Conservation (phyloP, 1,140 invertebrate species). For the Bombus difficillimus region DNA sequence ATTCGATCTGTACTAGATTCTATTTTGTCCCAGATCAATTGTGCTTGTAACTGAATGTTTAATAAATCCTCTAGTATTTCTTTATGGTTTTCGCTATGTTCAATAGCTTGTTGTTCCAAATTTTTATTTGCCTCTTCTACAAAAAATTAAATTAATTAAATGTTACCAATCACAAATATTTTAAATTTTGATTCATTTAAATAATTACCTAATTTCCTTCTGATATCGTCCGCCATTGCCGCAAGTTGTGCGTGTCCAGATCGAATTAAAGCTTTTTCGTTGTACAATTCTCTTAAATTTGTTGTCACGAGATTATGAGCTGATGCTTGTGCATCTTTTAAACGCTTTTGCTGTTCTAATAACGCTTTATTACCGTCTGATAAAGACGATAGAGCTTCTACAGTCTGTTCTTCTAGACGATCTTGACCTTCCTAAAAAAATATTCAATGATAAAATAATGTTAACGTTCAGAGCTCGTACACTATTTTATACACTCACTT, state of each 20-base stretch:
- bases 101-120: conserved; percentile 80
- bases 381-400: conserved; percentile 82
- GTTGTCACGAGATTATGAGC: conserved; percentile 83
- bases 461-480: neutral
- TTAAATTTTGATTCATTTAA: neutral
- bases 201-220: conserved; percentile 83
- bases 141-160: neutral
- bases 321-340: conserved; percentile 82
- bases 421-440: conserved; percentile 83
- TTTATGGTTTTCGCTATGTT: conserved; percentile 82
- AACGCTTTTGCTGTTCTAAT: conserved; percentile 83
- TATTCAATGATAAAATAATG: conserved; percentile 3
- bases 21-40: conserved; percentile 84
- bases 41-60: conserved; percentile 83
- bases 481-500: conserved; percentile 72
- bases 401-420: conserved; percentile 82
- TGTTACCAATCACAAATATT: neutral
- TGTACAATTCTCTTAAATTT: conserved; percentile 84
- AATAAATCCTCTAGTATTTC: conserved; percentile 84
- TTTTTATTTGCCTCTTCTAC: conserved; percentile 82
- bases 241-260: conserved; percentile 84
- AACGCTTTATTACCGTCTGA: conserved; percentile 83
- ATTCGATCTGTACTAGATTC: conserved; percentile 81
- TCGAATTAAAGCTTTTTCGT: conserved; percentile 86
- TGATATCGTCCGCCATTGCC: conserved; percentile 84